A percentile compares a stretch with the other conserved stretches of the same genome.
These are phyloP conservation scores for Tauraco hartlaubi DNA, from an alignment of 2,797 vertebrate species.

Conservation along the genomic window DNA sequence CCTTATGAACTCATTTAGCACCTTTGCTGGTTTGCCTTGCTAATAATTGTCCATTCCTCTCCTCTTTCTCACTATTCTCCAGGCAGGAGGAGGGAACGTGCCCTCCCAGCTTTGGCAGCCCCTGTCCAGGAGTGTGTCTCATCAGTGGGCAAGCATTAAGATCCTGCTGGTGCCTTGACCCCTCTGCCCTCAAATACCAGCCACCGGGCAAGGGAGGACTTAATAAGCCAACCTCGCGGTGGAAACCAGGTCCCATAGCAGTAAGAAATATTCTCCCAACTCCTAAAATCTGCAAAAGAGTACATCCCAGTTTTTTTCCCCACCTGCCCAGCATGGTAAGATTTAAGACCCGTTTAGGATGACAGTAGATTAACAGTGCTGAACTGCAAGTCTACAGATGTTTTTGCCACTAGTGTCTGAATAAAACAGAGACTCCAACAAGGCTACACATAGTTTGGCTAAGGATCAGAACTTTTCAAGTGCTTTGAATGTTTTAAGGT, in stretches of 20 bases:
- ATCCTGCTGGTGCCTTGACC: neutral
- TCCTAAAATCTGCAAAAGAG: neutral
- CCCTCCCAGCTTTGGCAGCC: neutral
- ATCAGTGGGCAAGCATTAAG: neutral
- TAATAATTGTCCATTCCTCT: neutral
- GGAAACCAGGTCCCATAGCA: neutral
- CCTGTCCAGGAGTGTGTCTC: neutral
- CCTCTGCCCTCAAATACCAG: neutral
- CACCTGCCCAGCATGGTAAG: neutral
- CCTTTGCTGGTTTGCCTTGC: neutral
- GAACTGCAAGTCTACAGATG: slow-evolving; percentile 7
- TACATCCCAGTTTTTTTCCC: neutral
- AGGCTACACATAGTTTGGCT: neutral
- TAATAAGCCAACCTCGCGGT: neutral
- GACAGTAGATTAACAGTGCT: neutral
- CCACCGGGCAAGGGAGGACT: neutral
- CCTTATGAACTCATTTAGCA: neutral
- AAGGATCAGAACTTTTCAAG: slow-evolving; percentile 20
- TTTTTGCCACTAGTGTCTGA: neutral
- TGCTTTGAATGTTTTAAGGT: slow-evolving; percentile 11
- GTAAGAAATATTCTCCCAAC: neutral
- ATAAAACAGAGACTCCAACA: slow-evolving; percentile 14
- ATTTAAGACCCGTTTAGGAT: neutral
- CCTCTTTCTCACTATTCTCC: neutral
- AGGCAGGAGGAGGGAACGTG: neutral